Base-by-base conservation (phyloP, 2,113 vertebrate genomes). In the Cervus canadensis region DNA sequence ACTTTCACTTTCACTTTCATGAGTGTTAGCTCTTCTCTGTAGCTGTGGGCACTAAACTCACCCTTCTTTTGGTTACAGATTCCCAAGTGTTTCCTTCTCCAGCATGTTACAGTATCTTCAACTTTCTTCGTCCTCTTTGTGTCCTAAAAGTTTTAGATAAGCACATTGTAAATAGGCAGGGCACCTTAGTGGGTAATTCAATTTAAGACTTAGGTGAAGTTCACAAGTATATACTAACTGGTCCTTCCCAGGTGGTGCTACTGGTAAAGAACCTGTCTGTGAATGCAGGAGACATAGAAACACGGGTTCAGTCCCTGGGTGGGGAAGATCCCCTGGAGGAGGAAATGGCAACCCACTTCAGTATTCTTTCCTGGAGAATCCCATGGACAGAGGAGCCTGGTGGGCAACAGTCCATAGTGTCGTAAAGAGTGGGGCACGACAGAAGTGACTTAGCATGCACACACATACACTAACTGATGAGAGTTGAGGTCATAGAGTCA, bases 91-190 rank as follows among this genome's bases (percentile, higher is more conserved):
- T 84, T 90, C 36, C 45, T 95, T 84, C 81, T 28, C 62, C 14
- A 30, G 57, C 81, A 5, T 36, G 33, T 62, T 87, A 64, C 13
- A 3, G 7, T 54, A 43, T 25, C 52, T 89, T 64, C 48, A 74
- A 11, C 48, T 64, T 74, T 45, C 54, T 52, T 90, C 62, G 25
- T 12, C 78, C 50, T 82, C 64, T 94, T 85, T 78, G 64, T n/a
- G 8, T 26, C 48, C 59, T 45, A 59, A n/a, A 81, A 23, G 16
- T 76, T 92, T 93, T 26, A 92, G 50, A 57, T 59, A 45, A 28
- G 7, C 10, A 13, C 28, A 23, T 84, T 87, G 13, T 81, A 64
- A 82, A 16, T 71, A 48, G 67, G 25, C 57, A 64, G 57, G 85
- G 43, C 43, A 92, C 9, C 3, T 82, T 36, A 67, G 67, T 16